These are phyloP conservation scores for Microctonus hyperodae DNA, from an alignment of 2,888 invertebrate species.

Conservation along the genomic window DNA sequence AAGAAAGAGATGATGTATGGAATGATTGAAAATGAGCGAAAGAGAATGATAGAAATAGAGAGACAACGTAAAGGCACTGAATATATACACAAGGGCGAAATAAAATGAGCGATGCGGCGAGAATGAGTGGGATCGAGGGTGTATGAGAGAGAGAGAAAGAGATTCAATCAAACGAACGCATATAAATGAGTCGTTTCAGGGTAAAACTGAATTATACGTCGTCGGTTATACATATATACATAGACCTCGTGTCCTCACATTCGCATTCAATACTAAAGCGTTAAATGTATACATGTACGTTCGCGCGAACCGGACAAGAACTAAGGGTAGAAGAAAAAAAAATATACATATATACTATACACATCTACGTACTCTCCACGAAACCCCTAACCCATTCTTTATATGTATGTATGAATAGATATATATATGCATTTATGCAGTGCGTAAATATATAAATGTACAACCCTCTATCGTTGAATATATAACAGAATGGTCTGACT, in stretches of 20 bases:
- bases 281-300: too few species aligned
- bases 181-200: conserved; percentile 61
- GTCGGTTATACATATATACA: conserved; percentile 39
- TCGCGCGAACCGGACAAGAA: conserved; percentile 4
- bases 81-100: conserved; percentile 20
- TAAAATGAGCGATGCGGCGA: conserved; percentile 21
- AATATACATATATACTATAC: conserved; percentile 17
- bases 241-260: conserved; percentile 24
- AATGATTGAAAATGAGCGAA: conserved; percentile 23
- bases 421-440: background rate
- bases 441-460: too few species aligned
- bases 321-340: conserved; percentile 36
- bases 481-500: conserved; percentile 31
- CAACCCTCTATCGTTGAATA: conserved; percentile 30
- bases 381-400: conserved; percentile 33
- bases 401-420: conserved; percentile 6
- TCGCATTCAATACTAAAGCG: conserved; percentile 35
- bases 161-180: conserved; percentile 61
- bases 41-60: conserved; percentile 14
- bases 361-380: conserved; percentile 9
- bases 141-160: conserved; percentile 39
- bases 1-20: conserved; percentile 25
- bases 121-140: conserved; percentile 25
- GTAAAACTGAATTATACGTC: conserved; percentile 59
- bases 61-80: conserved; percentile 15